phyloP scores from a whole-genome alignment of 2,888 invertebrate species.

The Penaeus monodon region DNA sequence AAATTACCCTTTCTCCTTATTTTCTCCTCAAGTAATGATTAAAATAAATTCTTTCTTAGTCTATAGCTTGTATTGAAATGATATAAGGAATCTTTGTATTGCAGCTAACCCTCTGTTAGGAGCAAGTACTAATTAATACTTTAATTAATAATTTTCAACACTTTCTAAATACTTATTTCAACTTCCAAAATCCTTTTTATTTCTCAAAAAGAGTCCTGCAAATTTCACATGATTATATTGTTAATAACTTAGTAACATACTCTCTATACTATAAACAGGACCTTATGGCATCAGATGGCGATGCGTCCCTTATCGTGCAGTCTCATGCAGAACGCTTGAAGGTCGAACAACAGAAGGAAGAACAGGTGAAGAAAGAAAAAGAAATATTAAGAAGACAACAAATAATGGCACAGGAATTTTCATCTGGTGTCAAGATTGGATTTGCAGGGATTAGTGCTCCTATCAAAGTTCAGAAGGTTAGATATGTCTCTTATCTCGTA shows the following conservation, averaged over 20 bases:
- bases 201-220: neutral
- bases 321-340: slow-evolving; percentile 57
- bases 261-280: slow-evolving; percentile 41
- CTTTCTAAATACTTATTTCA: too few species aligned
- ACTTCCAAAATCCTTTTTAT: too few species aligned
- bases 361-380: slow-evolving; percentile 73
- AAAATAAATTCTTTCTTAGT: too few species aligned
- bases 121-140: too few species aligned
- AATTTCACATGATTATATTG: neutral
- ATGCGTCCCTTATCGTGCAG: slow-evolving; percentile 57
- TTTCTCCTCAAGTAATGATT: too few species aligned
- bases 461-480: slow-evolving; percentile 18
- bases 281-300: slow-evolving; percentile 63
- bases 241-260: neutral
- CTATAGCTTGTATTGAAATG: too few species aligned
- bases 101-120: too few species aligned
- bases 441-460: slow-evolving; percentile 35
- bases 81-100: too few species aligned
- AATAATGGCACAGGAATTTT: slow-evolving; percentile 46
- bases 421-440: slow-evolving; percentile 62
- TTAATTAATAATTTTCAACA: too few species aligned
- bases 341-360: slow-evolving; percentile 77
- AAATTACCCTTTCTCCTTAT: too few species aligned
- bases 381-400: slow-evolving; percentile 73
- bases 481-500: neutral